Evolutionary conservation across 2,888 invertebrate species (phyloP).

Genomic region (Melolontha melolontha): DNA sequence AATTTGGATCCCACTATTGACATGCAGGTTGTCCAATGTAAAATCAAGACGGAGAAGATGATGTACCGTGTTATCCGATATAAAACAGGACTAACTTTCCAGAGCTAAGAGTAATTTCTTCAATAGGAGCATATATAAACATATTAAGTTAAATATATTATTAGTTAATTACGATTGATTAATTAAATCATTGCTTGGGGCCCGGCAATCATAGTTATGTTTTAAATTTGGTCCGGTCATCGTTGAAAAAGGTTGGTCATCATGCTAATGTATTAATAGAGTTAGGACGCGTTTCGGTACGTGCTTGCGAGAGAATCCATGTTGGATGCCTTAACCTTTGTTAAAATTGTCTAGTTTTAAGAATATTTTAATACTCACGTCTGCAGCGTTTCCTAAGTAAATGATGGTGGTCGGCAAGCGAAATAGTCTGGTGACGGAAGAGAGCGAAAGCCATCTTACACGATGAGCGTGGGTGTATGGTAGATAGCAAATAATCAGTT

Average conservation of each 20-base stretch:
- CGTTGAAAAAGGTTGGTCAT: too few species aligned
- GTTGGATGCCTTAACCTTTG: too few species aligned
- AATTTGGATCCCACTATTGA: constrained; percentile 6
- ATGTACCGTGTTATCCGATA: constrained; percentile 20
- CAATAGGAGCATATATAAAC: not conserved
- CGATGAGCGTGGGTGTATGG: constrained; percentile 19
- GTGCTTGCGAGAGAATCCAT: too few species aligned
- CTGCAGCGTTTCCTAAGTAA: constrained; percentile 30
- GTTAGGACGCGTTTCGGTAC: too few species aligned
- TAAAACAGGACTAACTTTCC: constrained; percentile 20
- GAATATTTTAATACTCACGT: constrained; percentile 12
- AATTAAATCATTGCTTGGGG: too few species aligned
- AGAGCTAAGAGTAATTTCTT: constrained; percentile 7
- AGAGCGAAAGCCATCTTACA: constrained; percentile 13
- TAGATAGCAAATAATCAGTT: constrained; percentile 19
- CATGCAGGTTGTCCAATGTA: constrained; percentile 32
- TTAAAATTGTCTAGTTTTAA: not conserved
- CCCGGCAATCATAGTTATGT: too few species aligned
- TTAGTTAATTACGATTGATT: too few species aligned
- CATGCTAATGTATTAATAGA: too few species aligned
- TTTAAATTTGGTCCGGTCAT: too few species aligned
- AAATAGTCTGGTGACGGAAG: constrained; percentile 22
- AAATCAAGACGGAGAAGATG: constrained; percentile 17
- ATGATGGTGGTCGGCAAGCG: constrained; percentile 32
- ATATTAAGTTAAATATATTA: too few species aligned